Evolutionary conservation across 2,113 vertebrate genomes (phyloP).

Genomic region (Silurus meridionalis): DNA sequence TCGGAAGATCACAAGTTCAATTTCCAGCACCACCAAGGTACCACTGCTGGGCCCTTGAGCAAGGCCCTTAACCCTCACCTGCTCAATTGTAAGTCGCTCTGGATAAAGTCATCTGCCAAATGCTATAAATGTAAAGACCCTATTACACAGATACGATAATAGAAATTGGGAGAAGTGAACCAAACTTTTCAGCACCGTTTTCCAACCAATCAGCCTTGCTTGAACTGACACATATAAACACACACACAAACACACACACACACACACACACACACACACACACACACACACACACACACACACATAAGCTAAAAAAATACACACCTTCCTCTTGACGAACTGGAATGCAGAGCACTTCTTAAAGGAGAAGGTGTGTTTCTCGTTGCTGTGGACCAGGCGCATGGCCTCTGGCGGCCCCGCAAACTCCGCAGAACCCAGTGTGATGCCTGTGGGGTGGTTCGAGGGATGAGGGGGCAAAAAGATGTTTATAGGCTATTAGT

Average conservation of each 20-base stretch:
- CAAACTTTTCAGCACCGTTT: background rate
- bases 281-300: conserved; percentile 47
- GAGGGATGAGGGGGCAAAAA: conserved; percentile 20
- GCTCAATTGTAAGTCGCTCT: too few relatives aligned
- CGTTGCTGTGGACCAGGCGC: conserved; percentile 91
- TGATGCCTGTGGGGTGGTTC: conserved; percentile 56
- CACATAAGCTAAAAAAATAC: background rate
- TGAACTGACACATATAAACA: background rate
- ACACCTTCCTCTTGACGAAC: conserved; percentile 94
- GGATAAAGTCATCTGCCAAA: too few relatives aligned
- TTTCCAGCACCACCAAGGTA: too few relatives aligned
- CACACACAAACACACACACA: conserved; percentile 47
- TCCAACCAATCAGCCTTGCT: background rate
- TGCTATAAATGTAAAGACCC: too few relatives aligned
- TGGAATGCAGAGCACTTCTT: conserved; percentile 98
- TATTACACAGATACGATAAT: background rate
- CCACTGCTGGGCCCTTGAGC: too few relatives aligned
- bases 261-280: background rate
- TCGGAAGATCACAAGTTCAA: too few relatives aligned
- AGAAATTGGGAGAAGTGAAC: background rate
- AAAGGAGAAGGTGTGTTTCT: conserved; percentile 96
- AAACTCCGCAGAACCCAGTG: conserved; percentile 75
- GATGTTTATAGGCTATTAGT: background rate
- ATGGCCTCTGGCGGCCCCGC: conserved; percentile 71
- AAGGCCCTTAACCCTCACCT: too few relatives aligned